These are phyloP conservation scores for Cossypha niveicapilla DNA, from an alignment of 2,797 vertebrate species.

Conservation along the genomic window DNA sequence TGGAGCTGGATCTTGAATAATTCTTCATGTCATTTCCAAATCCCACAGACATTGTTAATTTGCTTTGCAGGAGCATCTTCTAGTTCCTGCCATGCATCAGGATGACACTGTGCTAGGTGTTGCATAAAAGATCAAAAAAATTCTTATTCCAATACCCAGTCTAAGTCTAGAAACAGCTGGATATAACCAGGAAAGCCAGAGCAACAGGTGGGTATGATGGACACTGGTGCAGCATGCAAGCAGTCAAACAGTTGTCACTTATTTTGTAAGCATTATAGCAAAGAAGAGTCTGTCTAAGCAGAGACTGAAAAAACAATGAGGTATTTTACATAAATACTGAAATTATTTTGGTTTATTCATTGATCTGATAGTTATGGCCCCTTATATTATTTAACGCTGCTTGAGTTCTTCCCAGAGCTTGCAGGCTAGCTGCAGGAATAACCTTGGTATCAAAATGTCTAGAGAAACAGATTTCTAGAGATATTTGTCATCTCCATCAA, in stretches of 20 bases:
- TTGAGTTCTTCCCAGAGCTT: not conserved
- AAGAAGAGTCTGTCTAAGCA: not conserved
- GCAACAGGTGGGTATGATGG: not conserved
- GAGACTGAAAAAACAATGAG: not conserved
- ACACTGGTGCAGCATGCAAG: not conserved
- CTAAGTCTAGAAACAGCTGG: not conserved
- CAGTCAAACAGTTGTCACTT: not conserved
- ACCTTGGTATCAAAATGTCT: not conserved
- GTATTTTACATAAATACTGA: not conserved
- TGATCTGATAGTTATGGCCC: not conserved
- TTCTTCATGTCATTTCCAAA: conserved; percentile 29
- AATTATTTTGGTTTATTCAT: not conserved
- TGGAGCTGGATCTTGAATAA: not conserved
- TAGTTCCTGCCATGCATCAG: not conserved
- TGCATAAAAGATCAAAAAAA: not conserved
- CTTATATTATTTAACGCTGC: not conserved
- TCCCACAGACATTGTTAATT: conserved; percentile 34
- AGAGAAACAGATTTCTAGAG: not conserved
- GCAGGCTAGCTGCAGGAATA: not conserved
- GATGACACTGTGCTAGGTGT: not conserved
- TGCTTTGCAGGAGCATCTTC: conserved; percentile 8
- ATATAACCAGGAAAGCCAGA: not conserved
- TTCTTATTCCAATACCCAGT: not conserved
- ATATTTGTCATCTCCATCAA: not conserved
- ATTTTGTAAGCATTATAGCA: not conserved